A percentile compares a stretch with the other conserved stretches of the same genome.
Conservation (phyloP, 1,140 invertebrate species). For the Magallana gigas region DNA sequence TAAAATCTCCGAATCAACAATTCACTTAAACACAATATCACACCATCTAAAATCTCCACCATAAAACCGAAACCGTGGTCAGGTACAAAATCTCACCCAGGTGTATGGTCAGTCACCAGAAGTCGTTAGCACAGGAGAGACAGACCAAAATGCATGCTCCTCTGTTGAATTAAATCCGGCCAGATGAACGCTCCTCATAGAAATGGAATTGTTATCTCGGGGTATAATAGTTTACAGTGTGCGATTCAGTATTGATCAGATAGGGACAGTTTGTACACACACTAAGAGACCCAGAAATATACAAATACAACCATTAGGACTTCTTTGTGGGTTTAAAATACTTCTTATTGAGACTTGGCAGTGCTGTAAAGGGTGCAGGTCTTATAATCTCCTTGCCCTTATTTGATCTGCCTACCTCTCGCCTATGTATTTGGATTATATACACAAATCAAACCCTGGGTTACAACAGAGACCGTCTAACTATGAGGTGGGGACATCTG, state of each 20-base stretch:
- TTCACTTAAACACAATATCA: background rate
- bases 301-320: background rate
- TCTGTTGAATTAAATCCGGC: background rate
- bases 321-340: conserved; percentile 31
- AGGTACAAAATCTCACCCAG: background rate
- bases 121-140: background rate
- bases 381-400: conserved; percentile 10
- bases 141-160: conserved; percentile 10
- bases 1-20: too few species aligned
- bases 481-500: background rate
- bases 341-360: conserved; percentile 30
- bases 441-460: background rate
- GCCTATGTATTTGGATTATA: background rate
- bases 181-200: background rate
- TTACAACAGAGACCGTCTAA: background rate
- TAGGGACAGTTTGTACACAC: background rate
- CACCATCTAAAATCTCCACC: background rate
- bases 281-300: background rate
- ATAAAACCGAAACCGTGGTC: background rate
- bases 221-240: conserved; percentile 14
- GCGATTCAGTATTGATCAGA: conserved; percentile 26
- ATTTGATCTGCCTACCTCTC: conserved; percentile 1
- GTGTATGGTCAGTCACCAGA: background rate
- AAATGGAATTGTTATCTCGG: conserved; percentile 26
- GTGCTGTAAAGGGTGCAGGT: conserved; percentile 12